These are phyloP conservation scores for Chrysotoxum bicinctum DNA, from an alignment of 2,888 invertebrate species.

Conservation along the genomic window DNA sequence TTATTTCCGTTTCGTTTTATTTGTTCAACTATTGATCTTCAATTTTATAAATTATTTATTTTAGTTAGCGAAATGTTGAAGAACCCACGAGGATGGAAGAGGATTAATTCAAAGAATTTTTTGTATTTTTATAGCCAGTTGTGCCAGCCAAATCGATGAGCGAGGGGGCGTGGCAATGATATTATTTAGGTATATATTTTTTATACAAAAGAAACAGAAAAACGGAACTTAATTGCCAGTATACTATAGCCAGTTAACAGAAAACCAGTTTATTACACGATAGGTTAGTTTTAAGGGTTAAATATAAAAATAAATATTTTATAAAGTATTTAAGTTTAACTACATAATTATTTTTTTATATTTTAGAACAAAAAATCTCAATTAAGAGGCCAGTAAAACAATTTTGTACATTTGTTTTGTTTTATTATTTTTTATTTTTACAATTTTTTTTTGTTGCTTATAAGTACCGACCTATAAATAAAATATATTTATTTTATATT, in stretches of 20 bases:
- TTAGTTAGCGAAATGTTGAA: slow-evolving; percentile 70
- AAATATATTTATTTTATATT: neutral
- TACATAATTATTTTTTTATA: slow-evolving; percentile 10
- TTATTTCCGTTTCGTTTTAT: slow-evolving; percentile 22
- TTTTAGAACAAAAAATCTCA: slow-evolving; percentile 68
- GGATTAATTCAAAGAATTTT: slow-evolving; percentile 40
- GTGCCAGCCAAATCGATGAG: slow-evolving; percentile 44
- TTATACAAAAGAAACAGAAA: slow-evolving; percentile 64
- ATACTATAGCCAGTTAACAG: slow-evolving; percentile 74
- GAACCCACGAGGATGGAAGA: neutral
- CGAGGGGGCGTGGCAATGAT: slow-evolving; percentile 66
- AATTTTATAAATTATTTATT: slow-evolving; percentile 62
- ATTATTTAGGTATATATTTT: slow-evolving; percentile 68
- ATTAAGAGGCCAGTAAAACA: slow-evolving; percentile 71
- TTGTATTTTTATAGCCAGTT: slow-evolving; percentile 65
- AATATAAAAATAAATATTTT: slow-evolving; percentile 17
- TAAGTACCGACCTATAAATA: no score
- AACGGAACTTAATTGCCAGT: slow-evolving; percentile 74
- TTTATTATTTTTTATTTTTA: slow-evolving; percentile 62
- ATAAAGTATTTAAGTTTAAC: slow-evolving; percentile 11
- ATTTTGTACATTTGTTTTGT: slow-evolving; percentile 66
- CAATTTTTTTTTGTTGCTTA: slow-evolving; percentile 30
- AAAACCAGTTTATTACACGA: slow-evolving; percentile 49
- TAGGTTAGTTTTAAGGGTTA: slow-evolving; percentile 41
- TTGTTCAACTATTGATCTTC: slow-evolving; percentile 55